Conservation (phyloP, 2,113 vertebrate species). For the Alosa alosa region DNA sequence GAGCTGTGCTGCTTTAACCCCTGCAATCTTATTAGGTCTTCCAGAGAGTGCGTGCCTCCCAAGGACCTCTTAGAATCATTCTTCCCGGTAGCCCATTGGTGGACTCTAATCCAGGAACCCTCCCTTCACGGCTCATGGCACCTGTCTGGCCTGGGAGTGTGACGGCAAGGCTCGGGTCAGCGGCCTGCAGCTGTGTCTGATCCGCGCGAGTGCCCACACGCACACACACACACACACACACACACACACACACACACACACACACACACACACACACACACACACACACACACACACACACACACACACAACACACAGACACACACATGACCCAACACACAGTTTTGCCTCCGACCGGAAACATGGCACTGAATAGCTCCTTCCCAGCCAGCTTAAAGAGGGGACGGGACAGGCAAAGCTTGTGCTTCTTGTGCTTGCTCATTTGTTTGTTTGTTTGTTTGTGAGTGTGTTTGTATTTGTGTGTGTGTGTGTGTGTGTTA, state of each 20-base stretch:
- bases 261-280: neutral
- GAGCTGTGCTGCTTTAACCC: neutral
- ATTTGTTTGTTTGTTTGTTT: neutral
- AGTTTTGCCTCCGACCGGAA: neutral
- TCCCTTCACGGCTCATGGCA: neutral
- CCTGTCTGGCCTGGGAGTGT: neutral
- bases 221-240: neutral
- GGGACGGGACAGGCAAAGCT: slow-evolving; percentile 13
- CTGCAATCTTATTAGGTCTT: neutral
- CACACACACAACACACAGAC: too few species aligned
- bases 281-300: neutral
- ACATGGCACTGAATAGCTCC: neutral
- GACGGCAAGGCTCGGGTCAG: neutral
- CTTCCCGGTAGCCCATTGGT: neutral
- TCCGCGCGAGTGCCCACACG: neutral
- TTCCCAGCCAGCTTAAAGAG: neutral
- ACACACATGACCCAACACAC: neutral
- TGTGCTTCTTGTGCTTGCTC: slow-evolving; percentile 4
- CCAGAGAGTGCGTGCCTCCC: neutral
- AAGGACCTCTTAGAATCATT: neutral
- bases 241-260: too few species aligned
- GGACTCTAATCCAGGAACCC: neutral
- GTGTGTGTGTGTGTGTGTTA: neutral
- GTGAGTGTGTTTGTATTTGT: neutral
- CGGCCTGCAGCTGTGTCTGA: neutral